A percentile compares a stretch with the other conserved stretches of the same genome.
phyloP scores from a whole-genome alignment of 2,113 vertebrate species.

The Gymnogyps californianus region DNA sequence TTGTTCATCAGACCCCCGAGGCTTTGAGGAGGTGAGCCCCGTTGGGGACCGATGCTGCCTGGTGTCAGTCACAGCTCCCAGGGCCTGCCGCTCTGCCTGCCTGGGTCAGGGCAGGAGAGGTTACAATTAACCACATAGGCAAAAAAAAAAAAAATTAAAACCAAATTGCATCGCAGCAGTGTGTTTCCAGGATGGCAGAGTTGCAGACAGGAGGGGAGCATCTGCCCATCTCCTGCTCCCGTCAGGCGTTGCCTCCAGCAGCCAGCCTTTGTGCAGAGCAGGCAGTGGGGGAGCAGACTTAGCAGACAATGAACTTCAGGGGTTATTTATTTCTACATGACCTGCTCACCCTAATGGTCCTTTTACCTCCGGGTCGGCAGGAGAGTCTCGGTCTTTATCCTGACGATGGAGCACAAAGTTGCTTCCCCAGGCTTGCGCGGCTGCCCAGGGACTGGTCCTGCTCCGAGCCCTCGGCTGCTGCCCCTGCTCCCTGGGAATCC shows the following conservation, averaged over 20 bases:
- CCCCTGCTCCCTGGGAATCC: neutral
- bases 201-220: too few relatives aligned
- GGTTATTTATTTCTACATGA: neutral
- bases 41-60: rapidly evolving
- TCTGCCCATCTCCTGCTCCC: neutral
- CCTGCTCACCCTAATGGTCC: neutral
- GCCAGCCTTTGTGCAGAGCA: neutral
- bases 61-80: neutral
- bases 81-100: neutral
- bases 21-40: neutral
- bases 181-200: neutral
- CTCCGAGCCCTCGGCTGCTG: neutral
- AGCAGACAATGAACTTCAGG: neutral
- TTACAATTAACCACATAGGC: neutral
- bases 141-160: neutral
- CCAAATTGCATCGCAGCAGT: neutral
- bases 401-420: neutral
- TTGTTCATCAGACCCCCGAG: neutral
- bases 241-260: neutral
- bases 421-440: neutral
- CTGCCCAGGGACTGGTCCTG: too few relatives aligned
- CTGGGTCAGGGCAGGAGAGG: neutral
- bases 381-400: neutral
- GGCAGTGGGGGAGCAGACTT: neutral
- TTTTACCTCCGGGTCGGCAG: neutral